Evolutionary conservation across 2,797 vertebrate genomes (phyloP), one percentile per base, ranked within the genome.

Genomic region (Phrynocephalus forsythii): DNA sequence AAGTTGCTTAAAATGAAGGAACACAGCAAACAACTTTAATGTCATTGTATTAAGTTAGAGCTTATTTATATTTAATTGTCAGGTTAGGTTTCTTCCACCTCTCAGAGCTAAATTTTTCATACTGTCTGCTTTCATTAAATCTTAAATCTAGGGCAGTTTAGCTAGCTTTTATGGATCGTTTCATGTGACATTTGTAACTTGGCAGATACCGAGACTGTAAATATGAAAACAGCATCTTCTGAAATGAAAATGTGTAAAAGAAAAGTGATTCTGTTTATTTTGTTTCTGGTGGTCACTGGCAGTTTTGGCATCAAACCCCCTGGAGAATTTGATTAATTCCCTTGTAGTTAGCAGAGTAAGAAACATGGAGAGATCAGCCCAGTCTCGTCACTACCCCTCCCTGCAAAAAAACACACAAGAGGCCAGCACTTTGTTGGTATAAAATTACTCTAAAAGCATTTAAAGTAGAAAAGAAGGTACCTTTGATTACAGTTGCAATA

Each of bases 211-310:
- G 89, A 86, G 91, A 95, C 95, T 95, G 92, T 91, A 93, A 93
- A 95, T 92, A 95, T 94, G 95, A 93, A 95, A 95, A 95, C 93
- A 93, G 86, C 82, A 92, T 94, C 94, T 96, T 95, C 95, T 95
- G 87, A 96, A 95, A 95, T 93, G 90, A 94, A 94, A 92, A 95
- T 94, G 93, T 95, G 95, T 96, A 95, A 94, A 92, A 88, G 93
- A 95, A 94, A 92, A 88, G 92, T 91, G 95, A 95, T 89, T 92
- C 89, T 87, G 94, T 94, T 95, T 94, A 90, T 86, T 83, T 75
- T 75, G n/a, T 33, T 28, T 50, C 11, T 86, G 18, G 56, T 63
- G 28, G n/a, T 22, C n/a, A 38, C 38, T 76, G 69, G 6, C 56
- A 24, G 56, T 86, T 94, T 84, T 92, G 20, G 94, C 92, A 93